Evolutionary conservation across 2,113 vertebrate species (phyloP).

Genomic region (Atlantisia rogersi): DNA sequence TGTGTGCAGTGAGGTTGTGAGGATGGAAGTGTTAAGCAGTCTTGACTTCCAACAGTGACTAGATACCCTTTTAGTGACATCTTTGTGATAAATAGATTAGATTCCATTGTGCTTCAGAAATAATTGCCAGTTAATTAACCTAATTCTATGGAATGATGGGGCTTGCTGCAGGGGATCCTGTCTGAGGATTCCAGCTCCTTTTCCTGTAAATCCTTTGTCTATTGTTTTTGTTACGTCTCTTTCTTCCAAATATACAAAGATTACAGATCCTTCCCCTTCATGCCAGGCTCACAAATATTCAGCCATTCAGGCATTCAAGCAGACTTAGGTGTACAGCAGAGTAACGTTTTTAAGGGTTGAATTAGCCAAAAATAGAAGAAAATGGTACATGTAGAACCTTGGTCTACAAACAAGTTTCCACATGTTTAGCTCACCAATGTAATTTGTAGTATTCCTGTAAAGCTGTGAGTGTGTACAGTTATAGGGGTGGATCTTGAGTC

Average conservation of each 20-base stretch:
- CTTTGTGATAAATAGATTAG: background rate
- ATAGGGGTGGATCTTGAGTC: background rate
- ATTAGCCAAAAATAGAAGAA: background rate
- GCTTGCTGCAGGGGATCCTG: slow-evolving; percentile 9
- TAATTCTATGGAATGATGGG: background rate
- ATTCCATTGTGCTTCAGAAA: slow-evolving; percentile 22
- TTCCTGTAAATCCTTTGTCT: slow-evolving; percentile 6
- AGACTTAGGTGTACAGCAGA: background rate
- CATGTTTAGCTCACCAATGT: background rate
- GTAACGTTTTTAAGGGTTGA: background rate
- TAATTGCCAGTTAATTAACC: slow-evolving; percentile 17
- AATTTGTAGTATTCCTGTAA: background rate
- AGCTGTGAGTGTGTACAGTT: background rate
- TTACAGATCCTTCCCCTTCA: background rate
- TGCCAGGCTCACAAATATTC: background rate
- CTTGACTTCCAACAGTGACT: background rate
- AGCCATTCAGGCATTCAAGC: background rate
- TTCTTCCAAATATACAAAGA: background rate
- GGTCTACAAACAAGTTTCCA: background rate
- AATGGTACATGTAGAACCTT: background rate
- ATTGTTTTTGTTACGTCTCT: background rate
- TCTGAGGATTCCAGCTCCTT: background rate
- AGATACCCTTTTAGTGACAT: background rate
- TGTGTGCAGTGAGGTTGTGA: background rate
- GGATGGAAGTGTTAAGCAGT: background rate